Base-by-base conservation (phyloP, 1,140 invertebrate species). In the Vollenhovia emeryi region DNA sequence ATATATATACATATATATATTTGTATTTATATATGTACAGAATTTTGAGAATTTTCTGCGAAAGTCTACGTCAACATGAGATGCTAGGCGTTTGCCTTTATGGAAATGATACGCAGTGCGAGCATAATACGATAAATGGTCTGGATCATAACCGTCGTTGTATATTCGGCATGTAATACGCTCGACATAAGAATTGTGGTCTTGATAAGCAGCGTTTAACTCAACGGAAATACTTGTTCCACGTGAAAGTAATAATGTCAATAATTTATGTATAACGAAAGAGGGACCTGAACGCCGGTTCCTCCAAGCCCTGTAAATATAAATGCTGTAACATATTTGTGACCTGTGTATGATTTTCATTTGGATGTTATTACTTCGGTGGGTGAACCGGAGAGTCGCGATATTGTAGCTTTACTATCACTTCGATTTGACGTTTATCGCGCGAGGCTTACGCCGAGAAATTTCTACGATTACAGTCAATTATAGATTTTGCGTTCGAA, bases 11-110 rank as follows among this genome's bases (percentile, higher is more conserved):
- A 15, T 5, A 30, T 71, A 11, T 59, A 27, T 62, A 33, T 64
- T 33, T 33, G 30, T 45, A 52, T 71, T 50, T 55, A 36, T 55
- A 55, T 36, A 55, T 73, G 33, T 73, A 55, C n/a, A 48, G 9
- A 60, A 36, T 79, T 79, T 79, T 62, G 75, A 79, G 21, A 5
- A 52, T 79, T 79, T 64, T 64, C 21, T 48, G 11, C 45, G 43
- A 75, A 57, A 57, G 60, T 66, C 2, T 79, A 50, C 1, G 30
- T n/a, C 40, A 40, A 59, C 40, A 24, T 1, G 50, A 33, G 30
- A 36, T 66, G n/a, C 9, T 66, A 62, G 9, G 13, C 21, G n/a
- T 60, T 36, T 50, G 43, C 30, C 18, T 40, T 76, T 76, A 64
- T 64, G 24, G 50, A 36, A 48, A 78, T 45, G 40, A 59, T 75